A percentile compares a stretch with the other conserved stretches of the same genome.
Evolutionary conservation across 1,140 invertebrate species (phyloP).

Genomic region (Neotoxoptera formosana): DNA sequence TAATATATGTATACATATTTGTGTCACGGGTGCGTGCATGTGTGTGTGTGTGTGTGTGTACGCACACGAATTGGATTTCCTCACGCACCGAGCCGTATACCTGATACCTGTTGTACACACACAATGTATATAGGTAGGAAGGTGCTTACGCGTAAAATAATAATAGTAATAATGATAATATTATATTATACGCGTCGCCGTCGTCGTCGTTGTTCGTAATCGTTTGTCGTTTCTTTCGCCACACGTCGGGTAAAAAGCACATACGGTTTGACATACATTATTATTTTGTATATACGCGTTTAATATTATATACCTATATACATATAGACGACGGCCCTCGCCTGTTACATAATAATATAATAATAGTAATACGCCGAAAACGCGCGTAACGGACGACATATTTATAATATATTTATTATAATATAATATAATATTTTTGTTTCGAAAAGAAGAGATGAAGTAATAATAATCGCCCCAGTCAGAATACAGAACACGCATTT

Average conservation of each 20-base stretch:
- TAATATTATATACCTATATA: background rate
- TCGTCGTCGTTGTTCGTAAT: background rate
- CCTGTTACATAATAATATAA: background rate
- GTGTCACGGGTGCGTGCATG: background rate
- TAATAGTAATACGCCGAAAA: background rate
- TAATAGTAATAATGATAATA: too few relatives aligned
- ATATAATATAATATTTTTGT: background rate
- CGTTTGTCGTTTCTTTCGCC: background rate
- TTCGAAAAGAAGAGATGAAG: background rate
- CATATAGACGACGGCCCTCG: background rate
- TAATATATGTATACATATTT: slow-evolving; percentile 1
- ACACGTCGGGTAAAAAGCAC: background rate
- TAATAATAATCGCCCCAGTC: background rate
- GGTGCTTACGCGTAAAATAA: background rate
- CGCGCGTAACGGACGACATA: background rate
- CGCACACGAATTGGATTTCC: slow-evolving; percentile 15
- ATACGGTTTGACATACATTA: too few relatives aligned
- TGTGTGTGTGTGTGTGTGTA: background rate
- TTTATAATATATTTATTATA: background rate
- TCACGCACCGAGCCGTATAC: slow-evolving; percentile 5
- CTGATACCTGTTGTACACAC: background rate
- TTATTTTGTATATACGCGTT: background rate
- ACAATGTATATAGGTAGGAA: background rate
- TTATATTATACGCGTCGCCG: background rate
- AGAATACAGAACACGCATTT: background rate